Conservation (phyloP, 2,113 vertebrate species). For the Montifringilla adamsi region DNA sequence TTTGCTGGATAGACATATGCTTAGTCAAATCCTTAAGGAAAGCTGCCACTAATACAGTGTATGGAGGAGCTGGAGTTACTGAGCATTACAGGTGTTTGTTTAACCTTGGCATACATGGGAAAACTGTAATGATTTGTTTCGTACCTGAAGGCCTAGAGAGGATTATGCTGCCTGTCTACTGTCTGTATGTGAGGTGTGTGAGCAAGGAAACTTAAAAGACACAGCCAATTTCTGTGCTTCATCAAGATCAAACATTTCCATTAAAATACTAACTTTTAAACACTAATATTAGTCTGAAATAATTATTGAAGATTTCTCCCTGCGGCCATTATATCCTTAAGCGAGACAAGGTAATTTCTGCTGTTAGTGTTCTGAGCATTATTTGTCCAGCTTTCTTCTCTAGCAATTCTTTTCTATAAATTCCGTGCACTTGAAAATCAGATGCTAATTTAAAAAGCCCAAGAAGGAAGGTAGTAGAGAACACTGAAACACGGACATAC, state of each 20-base stretch:
- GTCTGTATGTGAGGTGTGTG: neutral
- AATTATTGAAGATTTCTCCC: slow-evolving; percentile 55
- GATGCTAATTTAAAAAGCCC: slow-evolving; percentile 10
- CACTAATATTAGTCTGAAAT: slow-evolving; percentile 56
- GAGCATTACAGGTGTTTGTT: slow-evolving; percentile 11
- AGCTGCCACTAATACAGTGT: neutral
- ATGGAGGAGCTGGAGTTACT: neutral
- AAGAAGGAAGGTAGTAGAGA: neutral
- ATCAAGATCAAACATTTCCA: slow-evolving; percentile 53
- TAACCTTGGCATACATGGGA: slow-evolving; percentile 31
- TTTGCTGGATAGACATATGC: neutral
- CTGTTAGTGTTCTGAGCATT: neutral
- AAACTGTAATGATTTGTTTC: slow-evolving; percentile 31
- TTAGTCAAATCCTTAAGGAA: slow-evolving; percentile 44
- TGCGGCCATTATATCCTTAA: neutral
- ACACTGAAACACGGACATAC: neutral
- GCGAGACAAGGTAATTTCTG: slow-evolving; percentile 1
- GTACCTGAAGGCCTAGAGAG: neutral
- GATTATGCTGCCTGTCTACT: slow-evolving; percentile 3
- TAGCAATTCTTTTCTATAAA: neutral
- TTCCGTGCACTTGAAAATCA: slow-evolving; percentile 32
- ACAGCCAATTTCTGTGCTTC: slow-evolving; percentile 26
- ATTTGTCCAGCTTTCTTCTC: slow-evolving; percentile 15
- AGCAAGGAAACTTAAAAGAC: slow-evolving; percentile 39
- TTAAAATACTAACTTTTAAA: slow-evolving; percentile 63